These are phyloP conservation scores for Hyperoplus lanceolatus DNA, from an alignment of 2,797 vertebrate genomes.

Conservation along the genomic window DNA sequence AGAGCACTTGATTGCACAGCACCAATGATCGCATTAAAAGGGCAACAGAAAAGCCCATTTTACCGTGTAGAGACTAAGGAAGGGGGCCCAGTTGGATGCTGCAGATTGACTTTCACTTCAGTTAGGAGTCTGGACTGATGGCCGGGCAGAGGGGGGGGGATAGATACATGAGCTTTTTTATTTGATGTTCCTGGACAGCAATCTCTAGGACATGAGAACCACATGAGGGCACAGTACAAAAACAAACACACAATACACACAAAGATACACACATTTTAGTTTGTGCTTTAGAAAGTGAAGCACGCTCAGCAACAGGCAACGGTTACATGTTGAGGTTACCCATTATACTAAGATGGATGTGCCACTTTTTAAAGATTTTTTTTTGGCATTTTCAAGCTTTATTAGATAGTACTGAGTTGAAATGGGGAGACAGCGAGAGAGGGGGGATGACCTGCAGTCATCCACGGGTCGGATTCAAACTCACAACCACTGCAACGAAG, in stretches of 20 bases:
- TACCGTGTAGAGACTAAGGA: constrained; percentile 74
- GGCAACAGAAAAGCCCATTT: constrained; percentile 80
- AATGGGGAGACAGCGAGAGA: too few relatives aligned
- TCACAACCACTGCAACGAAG: too few relatives aligned
- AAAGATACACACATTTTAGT: constrained; percentile 16
- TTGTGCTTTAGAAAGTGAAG: constrained; percentile 20
- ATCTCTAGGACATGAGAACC: constrained; percentile 6
- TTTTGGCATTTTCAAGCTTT: too few relatives aligned
- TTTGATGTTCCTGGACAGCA: constrained; percentile 42
- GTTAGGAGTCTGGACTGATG: constrained; percentile 43
- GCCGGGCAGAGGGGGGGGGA: constrained; percentile 44
- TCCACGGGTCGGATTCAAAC: too few relatives aligned
- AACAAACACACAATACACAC: background rate
- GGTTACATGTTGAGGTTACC: constrained; percentile 9
- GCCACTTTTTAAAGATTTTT: too few relatives aligned
- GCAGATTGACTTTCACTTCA: constrained; percentile 78
- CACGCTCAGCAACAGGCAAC: constrained; percentile 7
- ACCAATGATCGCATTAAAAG: constrained; percentile 86
- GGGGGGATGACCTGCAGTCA: too few relatives aligned
- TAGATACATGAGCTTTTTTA: constrained; percentile 52
- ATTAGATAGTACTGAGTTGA: too few relatives aligned
- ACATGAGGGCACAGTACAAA: constrained; percentile 1
- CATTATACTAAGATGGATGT: constrained; percentile 44
- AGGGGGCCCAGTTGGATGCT: constrained; percentile 71
- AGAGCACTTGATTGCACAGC: constrained; percentile 87